Conservation (phyloP, 2,113 vertebrate genomes). For the Sceloporus undulatus region DNA sequence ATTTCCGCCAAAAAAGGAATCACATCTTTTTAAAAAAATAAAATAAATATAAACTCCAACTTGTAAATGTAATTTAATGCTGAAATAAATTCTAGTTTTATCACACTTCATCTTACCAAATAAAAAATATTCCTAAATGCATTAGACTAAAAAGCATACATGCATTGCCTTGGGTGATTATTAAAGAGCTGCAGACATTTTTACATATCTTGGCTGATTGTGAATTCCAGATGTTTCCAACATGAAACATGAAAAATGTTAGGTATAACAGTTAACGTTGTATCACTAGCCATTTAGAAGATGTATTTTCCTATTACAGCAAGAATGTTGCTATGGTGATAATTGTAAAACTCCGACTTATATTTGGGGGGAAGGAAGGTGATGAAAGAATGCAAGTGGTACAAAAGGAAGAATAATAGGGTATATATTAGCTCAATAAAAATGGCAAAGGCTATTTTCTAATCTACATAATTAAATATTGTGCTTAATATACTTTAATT, state of each 20-base stretch:
- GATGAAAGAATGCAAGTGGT: conserved; percentile 64
- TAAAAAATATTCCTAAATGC: conserved; percentile 71
- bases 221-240: conserved; percentile 81
- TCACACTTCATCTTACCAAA: conserved; percentile 56
- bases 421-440: conserved; percentile 70
- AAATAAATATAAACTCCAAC: conserved; percentile 38
- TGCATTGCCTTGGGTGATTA: conserved; percentile 75
- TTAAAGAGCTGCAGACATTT: conserved; percentile 74
- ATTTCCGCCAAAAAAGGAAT: conserved; percentile 57
- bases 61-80: conserved; percentile 62
- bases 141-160: conserved; percentile 69
- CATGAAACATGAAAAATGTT: conserved; percentile 82
- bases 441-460: conserved; percentile 58
- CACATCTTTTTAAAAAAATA: conserved; percentile 43
- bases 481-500: conserved; percentile 41
- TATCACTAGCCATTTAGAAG: conserved; percentile 78
- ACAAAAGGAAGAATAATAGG: conserved; percentile 57
- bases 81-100: conserved; percentile 71
- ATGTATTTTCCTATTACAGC: conserved; percentile 79
- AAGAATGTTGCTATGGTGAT: conserved; percentile 80
- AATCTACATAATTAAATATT: conserved; percentile 19
- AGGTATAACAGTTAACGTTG: conserved; percentile 76
- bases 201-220: conserved; percentile 75
- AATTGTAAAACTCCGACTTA: conserved; percentile 77
- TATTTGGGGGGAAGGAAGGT: conserved; percentile 46